Evolutionary conservation across 2,113 vertebrate genomes (phyloP).

Genomic region (Brachypteracias leptosomus): DNA sequence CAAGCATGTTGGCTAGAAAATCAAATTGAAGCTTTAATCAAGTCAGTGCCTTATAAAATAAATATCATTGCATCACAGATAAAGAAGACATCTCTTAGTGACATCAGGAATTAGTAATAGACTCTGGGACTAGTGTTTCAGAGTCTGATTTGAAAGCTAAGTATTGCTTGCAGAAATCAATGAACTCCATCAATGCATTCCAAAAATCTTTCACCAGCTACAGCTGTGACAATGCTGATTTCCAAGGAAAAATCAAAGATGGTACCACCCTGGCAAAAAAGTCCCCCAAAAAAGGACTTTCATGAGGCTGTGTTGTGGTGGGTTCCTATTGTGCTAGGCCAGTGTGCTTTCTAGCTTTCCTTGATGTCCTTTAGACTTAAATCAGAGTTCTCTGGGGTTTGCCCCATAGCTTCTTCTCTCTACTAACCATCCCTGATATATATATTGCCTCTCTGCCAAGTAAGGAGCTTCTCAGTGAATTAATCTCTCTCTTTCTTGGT

Average conservation of each 20-base stretch:
- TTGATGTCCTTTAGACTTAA: neutral
- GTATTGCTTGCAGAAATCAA: slow-evolving; percentile 32
- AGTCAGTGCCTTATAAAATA: neutral
- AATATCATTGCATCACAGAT: neutral
- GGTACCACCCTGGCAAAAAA: neutral
- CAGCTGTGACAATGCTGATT: neutral
- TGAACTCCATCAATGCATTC: neutral
- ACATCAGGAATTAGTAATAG: slow-evolving; percentile 38
- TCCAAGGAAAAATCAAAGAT: neutral
- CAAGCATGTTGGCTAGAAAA: neutral
- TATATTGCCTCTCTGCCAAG: neutral
- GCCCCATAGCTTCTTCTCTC: neutral
- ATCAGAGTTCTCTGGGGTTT: neutral
- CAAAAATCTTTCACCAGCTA: neutral
- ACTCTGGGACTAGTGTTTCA: slow-evolving; percentile 4
- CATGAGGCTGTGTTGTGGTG: neutral
- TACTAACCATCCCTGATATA: neutral
- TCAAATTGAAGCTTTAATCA: neutral
- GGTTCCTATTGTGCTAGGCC: neutral
- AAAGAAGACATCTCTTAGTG: slow-evolving; percentile 27
- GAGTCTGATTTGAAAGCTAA: slow-evolving; percentile 7
- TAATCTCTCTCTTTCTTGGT: neutral
- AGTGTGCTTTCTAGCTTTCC: neutral
- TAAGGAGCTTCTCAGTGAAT: neutral
- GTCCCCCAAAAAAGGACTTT: neutral